These are phyloP conservation scores for Dendropsophus ebraccatus DNA, from an alignment of 2,113 vertebrate species.

Conservation along the genomic window DNA sequence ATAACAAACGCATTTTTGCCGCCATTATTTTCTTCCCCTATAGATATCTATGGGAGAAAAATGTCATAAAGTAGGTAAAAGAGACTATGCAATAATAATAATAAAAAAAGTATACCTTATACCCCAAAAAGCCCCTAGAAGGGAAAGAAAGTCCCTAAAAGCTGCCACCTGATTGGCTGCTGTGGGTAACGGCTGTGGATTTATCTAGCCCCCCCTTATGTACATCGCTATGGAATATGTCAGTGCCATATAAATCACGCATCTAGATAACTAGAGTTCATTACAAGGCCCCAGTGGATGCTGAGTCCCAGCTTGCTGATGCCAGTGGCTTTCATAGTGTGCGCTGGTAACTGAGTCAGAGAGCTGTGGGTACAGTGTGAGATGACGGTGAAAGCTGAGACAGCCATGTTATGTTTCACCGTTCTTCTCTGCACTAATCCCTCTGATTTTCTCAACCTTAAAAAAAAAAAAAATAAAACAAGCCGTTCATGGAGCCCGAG, in stretches of 20 bases:
- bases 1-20: too few species aligned
- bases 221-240: neutral
- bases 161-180: too few species aligned
- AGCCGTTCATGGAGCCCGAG: constrained; percentile 69
- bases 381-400: constrained; percentile 77
- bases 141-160: too few species aligned
- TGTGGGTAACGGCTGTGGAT: too few species aligned
- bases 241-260: neutral
- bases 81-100: too few species aligned
- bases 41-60: too few species aligned
- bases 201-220: neutral
- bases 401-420: constrained; percentile 71
- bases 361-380: constrained; percentile 60
- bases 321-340: constrained; percentile 63
- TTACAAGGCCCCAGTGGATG: neutral
- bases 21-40: too few species aligned
- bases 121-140: too few species aligned
- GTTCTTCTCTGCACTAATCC: constrained; percentile 77
- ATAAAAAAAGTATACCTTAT: too few species aligned
- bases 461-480: constrained; percentile 69
- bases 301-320: neutral
- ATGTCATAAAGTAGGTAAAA: too few species aligned
- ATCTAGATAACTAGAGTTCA: neutral
- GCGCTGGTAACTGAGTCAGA: constrained; percentile 33
- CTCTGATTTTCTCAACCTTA: constrained; percentile 72